phyloP scores from a whole-genome alignment of 2,113 vertebrate species.

The Hiodon tergisus region DNA sequence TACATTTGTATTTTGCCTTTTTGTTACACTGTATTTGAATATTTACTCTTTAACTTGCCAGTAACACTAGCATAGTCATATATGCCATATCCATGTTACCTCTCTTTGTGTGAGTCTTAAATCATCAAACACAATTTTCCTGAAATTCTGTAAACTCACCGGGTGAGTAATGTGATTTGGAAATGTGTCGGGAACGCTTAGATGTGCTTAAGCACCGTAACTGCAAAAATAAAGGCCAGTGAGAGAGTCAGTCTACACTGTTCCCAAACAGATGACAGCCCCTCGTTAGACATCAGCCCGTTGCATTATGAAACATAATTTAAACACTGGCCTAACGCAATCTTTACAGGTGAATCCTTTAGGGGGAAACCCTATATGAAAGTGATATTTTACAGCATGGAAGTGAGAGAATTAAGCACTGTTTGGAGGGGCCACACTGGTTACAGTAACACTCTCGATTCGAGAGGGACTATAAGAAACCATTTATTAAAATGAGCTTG shows the following conservation, averaged over 20 bases:
- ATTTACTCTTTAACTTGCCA: neutral
- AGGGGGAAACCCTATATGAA: neutral
- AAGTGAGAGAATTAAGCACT: neutral
- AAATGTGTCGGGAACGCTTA: too few species aligned
- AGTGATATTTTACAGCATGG: neutral
- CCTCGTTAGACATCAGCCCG: neutral
- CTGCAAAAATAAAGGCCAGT: neutral
- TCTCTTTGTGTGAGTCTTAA: too few species aligned
- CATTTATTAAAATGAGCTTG: neutral
- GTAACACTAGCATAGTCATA: too few species aligned
- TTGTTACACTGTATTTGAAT: neutral
- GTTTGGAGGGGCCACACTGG: neutral
- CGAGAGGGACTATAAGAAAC: neutral
- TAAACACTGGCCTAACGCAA: conserved; percentile 1
- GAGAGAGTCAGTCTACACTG: neutral
- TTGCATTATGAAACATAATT: neutral
- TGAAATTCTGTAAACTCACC: too few species aligned
- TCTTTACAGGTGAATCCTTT: neutral
- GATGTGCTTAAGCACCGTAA: too few species aligned
- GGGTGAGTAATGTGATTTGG: too few species aligned
- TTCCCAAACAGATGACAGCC: neutral
- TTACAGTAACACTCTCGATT: neutral
- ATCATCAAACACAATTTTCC: too few species aligned
- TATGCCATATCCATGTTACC: too few species aligned
- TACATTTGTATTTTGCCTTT: neutral